Evolutionary conservation across 2,888 invertebrate species (phyloP).

Genomic region (Amblyteles armatorius): DNA sequence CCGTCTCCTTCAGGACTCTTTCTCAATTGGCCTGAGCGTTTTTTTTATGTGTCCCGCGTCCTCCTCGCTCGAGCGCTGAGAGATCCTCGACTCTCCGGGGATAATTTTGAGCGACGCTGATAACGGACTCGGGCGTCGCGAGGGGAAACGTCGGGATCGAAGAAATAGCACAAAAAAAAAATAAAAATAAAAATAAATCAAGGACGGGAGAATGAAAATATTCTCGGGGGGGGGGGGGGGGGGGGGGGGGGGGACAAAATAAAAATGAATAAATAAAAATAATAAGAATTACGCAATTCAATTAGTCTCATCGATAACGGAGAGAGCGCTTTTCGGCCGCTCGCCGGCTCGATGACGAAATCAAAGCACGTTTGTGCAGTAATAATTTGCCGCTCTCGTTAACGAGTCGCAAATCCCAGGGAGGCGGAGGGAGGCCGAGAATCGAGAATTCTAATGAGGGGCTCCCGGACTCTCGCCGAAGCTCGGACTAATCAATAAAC

Average conservation of each 20-base stretch:
- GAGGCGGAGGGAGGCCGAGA: background rate
- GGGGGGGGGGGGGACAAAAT: background rate
- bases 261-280: conserved; percentile 57
- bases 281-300: conserved; percentile 78
- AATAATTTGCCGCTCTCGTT: conserved; percentile 60
- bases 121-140: conserved; percentile 39
- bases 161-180: background rate
- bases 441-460: conserved; percentile 59
- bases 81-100: conserved; percentile 64
- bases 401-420: conserved; percentile 42
- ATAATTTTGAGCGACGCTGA: conserved; percentile 73
- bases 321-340: background rate
- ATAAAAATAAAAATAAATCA: conserved; percentile 9
- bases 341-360: conserved; percentile 49
- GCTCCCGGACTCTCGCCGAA: background rate
- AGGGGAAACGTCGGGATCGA: background rate
- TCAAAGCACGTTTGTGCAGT: conserved; percentile 64
- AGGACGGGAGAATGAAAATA: conserved; percentile 16
- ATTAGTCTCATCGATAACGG: conserved; percentile 73
- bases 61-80: background rate
- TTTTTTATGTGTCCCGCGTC: background rate
- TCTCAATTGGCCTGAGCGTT: conserved; percentile 12
- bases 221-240: background rate
- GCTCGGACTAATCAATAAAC: conserved; percentile 23
- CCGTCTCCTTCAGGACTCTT: conserved; percentile 18